Conservation (phyloP, 2,797 vertebrate species). For the Trachurus trachurus region DNA sequence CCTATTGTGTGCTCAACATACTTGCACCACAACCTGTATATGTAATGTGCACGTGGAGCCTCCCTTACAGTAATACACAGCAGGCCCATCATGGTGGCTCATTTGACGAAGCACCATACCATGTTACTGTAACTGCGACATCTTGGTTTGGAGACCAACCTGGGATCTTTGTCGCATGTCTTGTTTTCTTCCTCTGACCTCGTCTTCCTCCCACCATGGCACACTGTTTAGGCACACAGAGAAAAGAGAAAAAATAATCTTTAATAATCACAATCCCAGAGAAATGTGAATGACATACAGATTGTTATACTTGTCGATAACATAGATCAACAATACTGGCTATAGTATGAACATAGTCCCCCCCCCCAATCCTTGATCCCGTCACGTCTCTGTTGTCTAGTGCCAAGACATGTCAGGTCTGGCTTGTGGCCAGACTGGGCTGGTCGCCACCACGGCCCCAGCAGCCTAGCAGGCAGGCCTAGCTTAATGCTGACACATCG, state of each 20-base stretch:
- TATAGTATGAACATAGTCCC: constrained; percentile 30
- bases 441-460: constrained; percentile 76
- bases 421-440: constrained; percentile 78
- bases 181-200: constrained; percentile 29
- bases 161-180: constrained; percentile 40
- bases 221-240: constrained; percentile 53
- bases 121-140: constrained; percentile 15
- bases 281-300: constrained; percentile 14
- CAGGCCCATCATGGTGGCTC: constrained; percentile 4
- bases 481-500: constrained; percentile 85
- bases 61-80: constrained; percentile 21
- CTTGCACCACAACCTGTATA: constrained; percentile 16
- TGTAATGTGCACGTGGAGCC: constrained; percentile 18
- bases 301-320: constrained; percentile 28
- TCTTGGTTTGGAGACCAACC: constrained; percentile 28
- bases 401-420: constrained; percentile 80
- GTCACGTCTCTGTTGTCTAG: constrained; percentile 66
- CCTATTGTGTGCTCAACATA: constrained; percentile 41
- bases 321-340: constrained; percentile 49
- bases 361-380: constrained; percentile 55
- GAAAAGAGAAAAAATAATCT: constrained; percentile 18
- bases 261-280: constrained; percentile 28
- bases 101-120: constrained; percentile 51
- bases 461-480: constrained; percentile 75
- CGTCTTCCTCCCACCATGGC: background rate